Evolutionary conservation across 2,113 vertebrate species (phyloP), one percentile per base, ranked within the genome.

Genomic region (Labeo rohita): DNA sequence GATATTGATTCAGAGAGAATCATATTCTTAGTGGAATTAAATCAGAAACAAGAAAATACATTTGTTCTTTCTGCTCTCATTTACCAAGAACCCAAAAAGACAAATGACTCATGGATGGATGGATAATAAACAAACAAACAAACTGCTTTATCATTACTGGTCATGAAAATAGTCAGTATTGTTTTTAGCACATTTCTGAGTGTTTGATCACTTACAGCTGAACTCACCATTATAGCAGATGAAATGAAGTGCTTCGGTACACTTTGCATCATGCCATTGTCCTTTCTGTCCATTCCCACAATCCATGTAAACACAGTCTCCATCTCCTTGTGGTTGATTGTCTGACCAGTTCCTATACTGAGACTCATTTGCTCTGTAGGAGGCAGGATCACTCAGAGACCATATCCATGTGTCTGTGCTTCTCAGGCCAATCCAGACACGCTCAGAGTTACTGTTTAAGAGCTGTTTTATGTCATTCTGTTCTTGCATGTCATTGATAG

Each of bases 231-330:
- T 56, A 54, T 56, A 77, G 50, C 75, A 77, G 75, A 77, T 54
- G 49, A 77, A 54, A 2, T 1, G 15, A 23, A 0, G 6, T 9
- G 0, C 0, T 0, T 0, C 0, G 16, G 0, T 2, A 54, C 49
- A 77, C 1, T 0, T 0, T 15, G 0, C 0, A 77, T 36, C 7
- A 23, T 34, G 7, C 43, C 56, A 65, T 2, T 5, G 0, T 49
- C 61, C 79, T 6, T 28, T 2, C 12, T 4, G 2, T 50, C 11
- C 49, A 50, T 12, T 50, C 49, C 0, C 12, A 52, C 50, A 15
- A 3, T 28, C 10, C 11, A 49, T 49, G 4, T 0, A 49, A 34
- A 11, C n/a, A 49, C 45, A 65, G 13, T 49, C 79, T 13, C 10
- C 9, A 3, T 47, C 18, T 23, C 3, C 16, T 13, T 2, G 0